These are phyloP conservation scores for Orientallactaga bullata DNA, from an alignment of 2,113 vertebrate species.

Conservation along the genomic window DNA sequence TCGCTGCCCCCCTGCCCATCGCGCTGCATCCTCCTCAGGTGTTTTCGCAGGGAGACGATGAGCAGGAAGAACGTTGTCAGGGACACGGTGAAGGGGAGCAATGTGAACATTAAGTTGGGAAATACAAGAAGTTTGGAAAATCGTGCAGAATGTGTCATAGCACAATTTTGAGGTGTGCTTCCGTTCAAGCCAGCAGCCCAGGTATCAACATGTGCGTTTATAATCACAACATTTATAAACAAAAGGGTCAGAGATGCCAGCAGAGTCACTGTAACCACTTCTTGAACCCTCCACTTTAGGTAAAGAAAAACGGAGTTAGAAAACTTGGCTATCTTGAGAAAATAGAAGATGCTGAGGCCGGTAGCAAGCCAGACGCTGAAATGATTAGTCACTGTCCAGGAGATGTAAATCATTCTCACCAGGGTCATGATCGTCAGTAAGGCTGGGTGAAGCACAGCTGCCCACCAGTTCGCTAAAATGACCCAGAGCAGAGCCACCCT, in stretches of 20 bases:
- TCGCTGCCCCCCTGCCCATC: accelerated
- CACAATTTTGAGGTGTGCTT: neutral
- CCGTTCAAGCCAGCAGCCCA: neutral
- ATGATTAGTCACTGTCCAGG: neutral
- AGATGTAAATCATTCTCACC: neutral
- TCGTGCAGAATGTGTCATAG: neutral
- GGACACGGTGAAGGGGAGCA: neutral
- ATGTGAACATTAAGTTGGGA: neutral
- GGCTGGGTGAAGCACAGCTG: accelerated
- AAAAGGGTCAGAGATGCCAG: neutral
- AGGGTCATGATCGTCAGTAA: accelerated
- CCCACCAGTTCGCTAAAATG: accelerated
- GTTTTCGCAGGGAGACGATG: neutral
- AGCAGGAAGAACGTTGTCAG: neutral
- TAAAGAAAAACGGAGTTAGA: neutral
- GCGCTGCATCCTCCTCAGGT: neutral
- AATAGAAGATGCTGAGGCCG: neutral
- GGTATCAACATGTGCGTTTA: neutral
- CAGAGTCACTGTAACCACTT: neutral
- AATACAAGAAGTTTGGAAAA: neutral
- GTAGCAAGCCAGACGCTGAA: neutral
- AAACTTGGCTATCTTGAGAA: neutral
- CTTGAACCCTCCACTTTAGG: neutral
- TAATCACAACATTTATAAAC: neutral
- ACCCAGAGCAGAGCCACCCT: neutral